Evolutionary conservation across 2,888 invertebrate genomes (phyloP), one percentile per base, ranked within the genome.

Genomic region (Drosophila longiperda): DNA sequence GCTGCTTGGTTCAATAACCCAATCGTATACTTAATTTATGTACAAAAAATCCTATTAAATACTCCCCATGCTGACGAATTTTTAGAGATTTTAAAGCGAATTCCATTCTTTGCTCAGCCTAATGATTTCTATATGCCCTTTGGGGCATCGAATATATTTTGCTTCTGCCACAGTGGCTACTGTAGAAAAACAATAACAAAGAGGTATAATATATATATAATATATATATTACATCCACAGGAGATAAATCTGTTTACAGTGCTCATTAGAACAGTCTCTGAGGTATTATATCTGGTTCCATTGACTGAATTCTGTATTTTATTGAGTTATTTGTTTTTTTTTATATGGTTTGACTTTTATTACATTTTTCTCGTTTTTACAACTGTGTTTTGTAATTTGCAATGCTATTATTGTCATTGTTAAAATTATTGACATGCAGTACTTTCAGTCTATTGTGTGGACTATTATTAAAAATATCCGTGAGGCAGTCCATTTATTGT

Each of bases 231-330:
- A 55, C 45, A 68, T 53, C 15, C 8, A 45, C 29, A 32, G 45
- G 2, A 61, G 53, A 80, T 77, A 80, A 78, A 80, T 78, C 81
- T 68, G 77, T 60, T 64, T 80, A 55, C 62, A 76, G 68, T 66
- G 65, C 73, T 80, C 77, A 78, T 78, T 80, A 76, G 75, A 60
- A 49, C 48, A 55, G 54, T 40, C 79, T 38, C 65, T 36, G 8
- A 65, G 62, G 75, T 48, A 54, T 74, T 11, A 62, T 78, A 60
- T 74, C 17, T 3, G 63, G 45, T 36, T 59, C 57, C 57, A 20
- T 45, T 67, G 40, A 63, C 26, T 23, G 60, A 36, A 33, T 40
- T 1, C 29, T 36, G 70, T 57, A 69, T 34, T 29, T 55, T 55
- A 50, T 33, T 54, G 23, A 23, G 23, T 45, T 49, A 61, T 64